A percentile compares a stretch with the other conserved stretches of the same genome.
phyloP scores from a whole-genome alignment of 2,888 invertebrate species.

The Sminthurides aquaticus region DNA sequence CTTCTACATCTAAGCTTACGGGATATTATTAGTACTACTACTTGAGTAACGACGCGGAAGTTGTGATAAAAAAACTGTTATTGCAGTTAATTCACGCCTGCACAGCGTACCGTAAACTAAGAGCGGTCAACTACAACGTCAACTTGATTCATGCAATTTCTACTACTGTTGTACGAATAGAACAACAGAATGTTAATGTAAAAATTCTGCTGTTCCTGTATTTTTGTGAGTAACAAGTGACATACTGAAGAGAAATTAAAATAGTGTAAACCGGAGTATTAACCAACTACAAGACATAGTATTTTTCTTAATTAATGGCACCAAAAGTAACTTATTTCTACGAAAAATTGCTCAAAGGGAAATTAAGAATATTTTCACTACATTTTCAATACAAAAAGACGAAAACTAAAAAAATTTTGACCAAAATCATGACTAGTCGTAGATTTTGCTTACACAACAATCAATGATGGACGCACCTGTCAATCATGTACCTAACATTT shows the following conservation, averaged over 20 bases:
- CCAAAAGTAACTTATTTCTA: not conserved
- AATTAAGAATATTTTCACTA: not conserved
- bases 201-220: not conserved
- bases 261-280: not conserved
- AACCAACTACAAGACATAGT: not conserved
- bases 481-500: not conserved
- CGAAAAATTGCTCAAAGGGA: not conserved
- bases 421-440: conserved; percentile 34
- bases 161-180: not conserved
- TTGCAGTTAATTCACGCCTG: not conserved
- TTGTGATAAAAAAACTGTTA: not conserved
- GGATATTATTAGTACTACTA: not conserved
- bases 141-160: not conserved
- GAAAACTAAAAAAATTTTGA: conserved; percentile 32
- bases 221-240: not conserved
- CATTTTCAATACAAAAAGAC: not conserved
- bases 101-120: not conserved
- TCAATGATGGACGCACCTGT: not conserved
- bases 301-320: conserved; percentile 2
- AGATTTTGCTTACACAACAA: conserved; percentile 24
- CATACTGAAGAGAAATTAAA: not conserved
- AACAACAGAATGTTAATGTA: not conserved
- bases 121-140: not conserved
- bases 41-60: not conserved
- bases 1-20: not conserved